Base-by-base conservation (phyloP, 23 tunicate species). In the Ascidia mentula region DNA sequence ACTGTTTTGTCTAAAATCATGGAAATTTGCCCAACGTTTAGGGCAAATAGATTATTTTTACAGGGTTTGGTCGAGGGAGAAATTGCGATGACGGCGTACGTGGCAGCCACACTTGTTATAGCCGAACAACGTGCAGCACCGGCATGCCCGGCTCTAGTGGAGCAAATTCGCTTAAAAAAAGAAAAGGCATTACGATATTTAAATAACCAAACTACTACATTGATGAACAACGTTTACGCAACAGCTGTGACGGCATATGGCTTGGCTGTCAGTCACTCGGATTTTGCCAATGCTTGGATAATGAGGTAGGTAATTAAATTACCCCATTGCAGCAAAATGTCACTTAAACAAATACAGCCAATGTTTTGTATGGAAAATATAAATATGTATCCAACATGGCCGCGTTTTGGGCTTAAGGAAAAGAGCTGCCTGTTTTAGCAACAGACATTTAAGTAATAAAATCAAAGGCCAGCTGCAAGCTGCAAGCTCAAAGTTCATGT, bases 11-110 rank as follows among this genome's bases (percentile, higher is more conserved):
- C n/a, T n/a, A n/a, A n/a, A n/a, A n/a, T n/a, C n/a, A n/a, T n/a
- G n/a, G n/a, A n/a, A n/a, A n/a, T n/a, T n/a, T n/a, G n/a, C n/a
- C n/a, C n/a, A n/a, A n/a, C n/a, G n/a, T n/a, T n/a, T n/a, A n/a
- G n/a, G n/a, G n/a, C n/a, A n/a, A n/a, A n/a, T n/a, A n/a, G n/a
- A n/a, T n/a, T n/a, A n/a, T n/a, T n/a, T 53, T 30, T 69, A 18
- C 73, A 69, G 73, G 80, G 80, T 37, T 2, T 36, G 40, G 46
- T n/a, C 0, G 38, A 18, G 39, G 13, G 24, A 9, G 81, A 40
- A 28, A 77, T 77, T 45, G 9, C 81, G 20, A 39, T 77, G 69
- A 77, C 81, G 36, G 81, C 81, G 4, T 45, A 40, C 53, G 69
- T 77, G 39, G 37, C 35, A 20, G 53, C 45, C 31, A 24, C 81